A percentile compares a stretch with the other conserved stretches of the same genome.
phyloP scores from a whole-genome alignment of 2,888 invertebrate species.

The Trichogramma dendrolimi region DNA sequence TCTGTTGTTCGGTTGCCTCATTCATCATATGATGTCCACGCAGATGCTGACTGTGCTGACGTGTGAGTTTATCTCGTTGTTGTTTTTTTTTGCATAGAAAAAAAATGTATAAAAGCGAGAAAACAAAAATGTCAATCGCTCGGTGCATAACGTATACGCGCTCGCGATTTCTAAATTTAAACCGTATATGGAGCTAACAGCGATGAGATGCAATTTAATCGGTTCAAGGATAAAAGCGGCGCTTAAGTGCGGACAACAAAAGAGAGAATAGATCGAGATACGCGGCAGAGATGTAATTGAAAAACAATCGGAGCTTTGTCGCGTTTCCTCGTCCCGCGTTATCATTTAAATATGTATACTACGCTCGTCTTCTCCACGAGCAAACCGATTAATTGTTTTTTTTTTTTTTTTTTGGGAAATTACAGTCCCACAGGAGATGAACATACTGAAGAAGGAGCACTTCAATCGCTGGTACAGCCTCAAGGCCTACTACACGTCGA shows the following conservation, averaged over 20 bases:
- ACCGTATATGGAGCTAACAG: no score
- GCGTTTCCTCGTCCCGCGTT: background rate
- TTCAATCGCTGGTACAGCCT: conserved; percentile 87
- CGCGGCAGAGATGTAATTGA: no score
- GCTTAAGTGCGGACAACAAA: no score
- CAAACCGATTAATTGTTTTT: no score
- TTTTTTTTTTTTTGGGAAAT: conserved; percentile 4
- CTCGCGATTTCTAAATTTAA: no score
- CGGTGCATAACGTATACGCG: no score
- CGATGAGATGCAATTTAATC: no score
- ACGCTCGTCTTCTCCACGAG: background rate
- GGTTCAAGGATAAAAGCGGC: no score
- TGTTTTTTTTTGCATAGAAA: background rate
- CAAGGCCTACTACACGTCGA: conserved; percentile 74
- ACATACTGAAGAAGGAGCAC: conserved; percentile 75
- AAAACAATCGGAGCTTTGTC: background rate
- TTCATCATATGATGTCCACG: conserved; percentile 89
- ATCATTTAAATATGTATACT: background rate
- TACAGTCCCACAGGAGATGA: conserved; percentile 76
- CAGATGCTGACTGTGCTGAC: conserved; percentile 87
- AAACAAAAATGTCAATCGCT: no score
- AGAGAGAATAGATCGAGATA: no score
- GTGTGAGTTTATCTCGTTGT: conserved; percentile 59
- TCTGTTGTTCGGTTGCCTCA: conserved; percentile 82
- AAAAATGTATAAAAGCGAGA: background rate